These are phyloP conservation scores for Astatoreochromis straeleni DNA, from an alignment of 2,113 vertebrate species.

Conservation along the genomic window DNA sequence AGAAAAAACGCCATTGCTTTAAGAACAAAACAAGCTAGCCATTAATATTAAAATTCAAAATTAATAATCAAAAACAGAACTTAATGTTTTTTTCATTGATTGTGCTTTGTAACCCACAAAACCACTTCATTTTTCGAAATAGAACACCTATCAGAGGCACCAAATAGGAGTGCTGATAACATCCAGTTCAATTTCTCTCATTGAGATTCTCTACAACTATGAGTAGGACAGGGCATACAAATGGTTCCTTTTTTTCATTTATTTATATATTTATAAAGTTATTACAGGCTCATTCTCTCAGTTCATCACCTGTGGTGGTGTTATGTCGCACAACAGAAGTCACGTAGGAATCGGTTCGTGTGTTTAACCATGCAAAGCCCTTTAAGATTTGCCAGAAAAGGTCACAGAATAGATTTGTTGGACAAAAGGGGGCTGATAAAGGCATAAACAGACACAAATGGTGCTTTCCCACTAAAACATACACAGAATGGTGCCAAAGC, in stretches of 20 bases:
- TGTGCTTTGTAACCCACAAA: constrained; percentile 80
- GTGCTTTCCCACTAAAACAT: constrained; percentile 38
- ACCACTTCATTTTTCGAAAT: constrained; percentile 65
- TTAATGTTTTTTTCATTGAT: constrained; percentile 53
- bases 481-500: constrained; percentile 7
- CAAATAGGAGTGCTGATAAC: constrained; percentile 60
- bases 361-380: constrained; percentile 71
- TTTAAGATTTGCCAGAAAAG: constrained; percentile 71
- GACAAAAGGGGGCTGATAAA: constrained; percentile 59
- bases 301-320: constrained; percentile 43
- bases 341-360: constrained; percentile 40
- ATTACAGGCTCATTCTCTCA: constrained; percentile 59
- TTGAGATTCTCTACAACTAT: constrained; percentile 70
- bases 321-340: constrained; percentile 49
- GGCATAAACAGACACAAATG: constrained; percentile 27
- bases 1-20: constrained; percentile 51
- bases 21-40: constrained; percentile 65
- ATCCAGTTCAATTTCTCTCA: constrained; percentile 54
- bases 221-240: constrained; percentile 68
- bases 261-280: constrained; percentile 79
- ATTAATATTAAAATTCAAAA: constrained; percentile 57
- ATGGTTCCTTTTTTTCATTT: constrained; percentile 60
- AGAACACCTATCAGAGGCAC: constrained; percentile 64
- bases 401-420: constrained; percentile 71
- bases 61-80: constrained; percentile 23